phyloP scores from a whole-genome alignment of 2,797 vertebrate genomes.

The Gobionotothen gibberifrons region DNA sequence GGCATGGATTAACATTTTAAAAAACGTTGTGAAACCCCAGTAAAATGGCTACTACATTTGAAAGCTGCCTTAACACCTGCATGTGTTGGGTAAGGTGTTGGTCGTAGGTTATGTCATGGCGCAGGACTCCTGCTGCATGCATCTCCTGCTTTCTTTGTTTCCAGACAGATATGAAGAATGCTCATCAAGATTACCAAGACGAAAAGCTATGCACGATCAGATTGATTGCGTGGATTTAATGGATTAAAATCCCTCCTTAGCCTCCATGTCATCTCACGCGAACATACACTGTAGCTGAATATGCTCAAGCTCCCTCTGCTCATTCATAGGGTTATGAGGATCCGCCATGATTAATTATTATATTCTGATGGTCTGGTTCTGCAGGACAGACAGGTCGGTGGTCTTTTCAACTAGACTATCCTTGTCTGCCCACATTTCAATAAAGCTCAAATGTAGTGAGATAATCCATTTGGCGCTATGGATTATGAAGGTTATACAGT shows the following conservation, averaged over 20 bases:
- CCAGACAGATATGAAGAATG: slow-evolving; percentile 40
- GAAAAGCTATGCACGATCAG: slow-evolving; percentile 27
- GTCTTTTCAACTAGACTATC: slow-evolving; percentile 54
- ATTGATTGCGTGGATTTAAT: slow-evolving; percentile 71
- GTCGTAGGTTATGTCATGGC: slow-evolving; percentile 2
- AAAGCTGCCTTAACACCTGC: neutral
- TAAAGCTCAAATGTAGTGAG: slow-evolving; percentile 79
- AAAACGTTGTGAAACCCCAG: neutral
- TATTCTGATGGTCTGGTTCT: slow-evolving; percentile 15
- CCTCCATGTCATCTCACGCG: slow-evolving; percentile 49
- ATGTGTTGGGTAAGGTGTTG: neutral
- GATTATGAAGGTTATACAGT: slow-evolving; percentile 81
- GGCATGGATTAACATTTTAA: neutral
- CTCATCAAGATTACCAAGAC: slow-evolving; percentile 68
- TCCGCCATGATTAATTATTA: neutral
- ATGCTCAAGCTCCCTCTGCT: slow-evolving; percentile 1
- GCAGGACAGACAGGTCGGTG: slow-evolving; percentile 34
- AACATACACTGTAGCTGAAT: slow-evolving; percentile 29
- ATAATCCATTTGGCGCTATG: slow-evolving; percentile 78
- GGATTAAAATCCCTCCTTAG: slow-evolving; percentile 68
- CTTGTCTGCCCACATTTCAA: slow-evolving; percentile 50
- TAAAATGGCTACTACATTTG: neutral
- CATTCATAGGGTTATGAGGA: slow-evolving; percentile 10
- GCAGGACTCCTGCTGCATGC: slow-evolving; percentile 14
- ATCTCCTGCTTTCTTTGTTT: slow-evolving; percentile 29